Evolutionary conservation across 2,888 invertebrate genomes (phyloP), one percentile per base, ranked within the genome.

Genomic region (Watsonalla binaria): DNA sequence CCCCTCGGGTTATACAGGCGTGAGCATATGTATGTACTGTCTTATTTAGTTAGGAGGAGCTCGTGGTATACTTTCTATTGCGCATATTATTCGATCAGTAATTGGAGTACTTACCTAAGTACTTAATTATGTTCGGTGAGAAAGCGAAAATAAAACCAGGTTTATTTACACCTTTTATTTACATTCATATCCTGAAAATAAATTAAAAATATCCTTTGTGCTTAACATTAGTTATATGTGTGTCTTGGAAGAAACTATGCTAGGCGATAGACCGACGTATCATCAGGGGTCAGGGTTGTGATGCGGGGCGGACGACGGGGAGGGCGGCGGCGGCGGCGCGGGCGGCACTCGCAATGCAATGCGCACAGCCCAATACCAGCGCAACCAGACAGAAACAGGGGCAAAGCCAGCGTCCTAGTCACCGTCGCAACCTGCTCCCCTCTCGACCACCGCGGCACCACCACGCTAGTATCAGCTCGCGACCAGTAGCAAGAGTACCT

Each of bases 311-410:
- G 93, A 56, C 94, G 90, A 56, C 93, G 91, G 33, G 94, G 89
- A 78, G 94, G 87, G 84, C 93, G 87, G 76, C 93, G 84, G 76
- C 95, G 92, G 65, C 94, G 92, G 69, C 94, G 92, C 86, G 96
- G 84, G 65, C 94, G 92, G 85, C 96, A 96, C 84, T 96, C 96
- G 84, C 96, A 97, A 83, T 96, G 96, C 93, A 96, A 93, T 56
- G 96, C 94, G 85, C 96, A 97, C 57, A 96, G 92, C 35, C 95
- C 96, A 65, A 96, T 94, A 55, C 96, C 96, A 62, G 96, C 96
- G 70, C 96, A 95, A 65, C 96, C 92, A 53, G 96, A 96, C 74
- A 96, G 93, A 74, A 96, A 95, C 86, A 97, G 94, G 59, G 96
- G 96, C 69, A 96, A 93, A 55, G 95, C 96, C 85, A 96, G 93